These are phyloP conservation scores for Melipona quadrifasciata DNA, from an alignment of 1,140 invertebrate species.

Conservation along the genomic window DNA sequence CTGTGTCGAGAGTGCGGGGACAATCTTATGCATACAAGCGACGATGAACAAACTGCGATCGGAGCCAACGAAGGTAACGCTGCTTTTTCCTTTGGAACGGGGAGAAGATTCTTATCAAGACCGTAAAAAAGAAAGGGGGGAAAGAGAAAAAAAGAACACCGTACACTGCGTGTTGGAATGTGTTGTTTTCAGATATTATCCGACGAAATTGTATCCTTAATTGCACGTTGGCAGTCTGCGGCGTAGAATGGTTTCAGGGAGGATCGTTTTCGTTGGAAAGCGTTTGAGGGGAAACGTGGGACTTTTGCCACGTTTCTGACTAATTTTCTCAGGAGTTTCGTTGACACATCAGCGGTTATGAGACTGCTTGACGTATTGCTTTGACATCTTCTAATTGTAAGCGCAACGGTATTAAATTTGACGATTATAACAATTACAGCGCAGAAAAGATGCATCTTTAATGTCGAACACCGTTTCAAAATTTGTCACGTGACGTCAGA, in stretches of 20 bases:
- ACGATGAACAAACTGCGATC: constrained; percentile 57
- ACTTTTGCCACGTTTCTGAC: not conserved
- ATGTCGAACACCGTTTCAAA: no score
- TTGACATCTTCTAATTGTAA: no score
- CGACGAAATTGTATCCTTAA: not conserved
- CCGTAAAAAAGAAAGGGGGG: not conserved
- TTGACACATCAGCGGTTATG: no score
- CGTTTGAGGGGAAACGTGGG: no score
- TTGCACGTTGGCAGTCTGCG: not conserved
- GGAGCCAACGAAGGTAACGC: constrained; percentile 12
- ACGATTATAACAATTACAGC: no score
- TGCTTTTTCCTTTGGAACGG: not conserved
- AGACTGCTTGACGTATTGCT: no score
- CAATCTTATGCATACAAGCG: constrained; percentile 56
- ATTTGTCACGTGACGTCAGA: no score
- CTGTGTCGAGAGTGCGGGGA: constrained; percentile 31
- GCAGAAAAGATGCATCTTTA: no score
- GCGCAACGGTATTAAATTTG: no score
- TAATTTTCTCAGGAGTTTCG: not conserved
- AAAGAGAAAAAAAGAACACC: no score
- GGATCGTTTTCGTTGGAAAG: not conserved
- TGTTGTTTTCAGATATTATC: not conserved
- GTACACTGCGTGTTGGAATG: no score
- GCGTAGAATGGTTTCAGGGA: no score
- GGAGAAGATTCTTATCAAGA: not conserved